Percentiles rank a stretch among this genome's conserved stretches.
These are phyloP conservation scores for Smutsia temminckii DNA, from an alignment of 2,797 vertebrate genomes.

Conservation along the genomic window DNA sequence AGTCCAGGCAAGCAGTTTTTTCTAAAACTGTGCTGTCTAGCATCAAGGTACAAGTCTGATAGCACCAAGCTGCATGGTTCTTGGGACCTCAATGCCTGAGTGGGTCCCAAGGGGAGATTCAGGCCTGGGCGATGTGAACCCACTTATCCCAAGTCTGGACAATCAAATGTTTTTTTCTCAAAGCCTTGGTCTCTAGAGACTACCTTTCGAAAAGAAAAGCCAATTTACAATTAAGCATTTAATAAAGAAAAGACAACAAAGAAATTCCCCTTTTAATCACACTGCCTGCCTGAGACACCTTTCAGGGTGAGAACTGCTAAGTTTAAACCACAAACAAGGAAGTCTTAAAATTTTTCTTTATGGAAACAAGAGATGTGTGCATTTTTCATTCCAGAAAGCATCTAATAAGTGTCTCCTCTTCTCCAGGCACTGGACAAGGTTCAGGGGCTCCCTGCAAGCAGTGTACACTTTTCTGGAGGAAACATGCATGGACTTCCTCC, in stretches of 20 bases:
- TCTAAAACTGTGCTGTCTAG: background rate
- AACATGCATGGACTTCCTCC: background rate
- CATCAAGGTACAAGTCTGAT: background rate
- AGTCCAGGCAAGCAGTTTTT: background rate
- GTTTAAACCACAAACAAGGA: background rate
- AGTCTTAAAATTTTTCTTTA: background rate
- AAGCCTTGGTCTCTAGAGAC: background rate
- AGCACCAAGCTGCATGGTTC: background rate
- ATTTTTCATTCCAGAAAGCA: background rate
- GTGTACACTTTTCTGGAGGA: background rate
- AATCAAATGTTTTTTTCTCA: background rate
- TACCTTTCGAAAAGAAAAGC: constrained; percentile 12
- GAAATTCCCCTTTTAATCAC: constrained; percentile 49
- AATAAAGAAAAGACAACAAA: constrained; percentile 52
- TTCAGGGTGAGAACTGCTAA: background rate
- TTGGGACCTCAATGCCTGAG: background rate
- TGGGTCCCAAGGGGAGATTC: background rate
- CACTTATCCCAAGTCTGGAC: background rate
- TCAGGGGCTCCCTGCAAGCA: background rate
- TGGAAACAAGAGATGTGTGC: background rate
- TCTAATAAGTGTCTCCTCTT: background rate
- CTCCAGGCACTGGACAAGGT: background rate
- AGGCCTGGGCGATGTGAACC: background rate
- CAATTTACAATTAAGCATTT: constrained; percentile 39
- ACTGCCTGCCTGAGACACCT: background rate